Evolutionary conservation across 92 coral and sea anemone genomes (phyloP).

Genomic region (Zoanthus sansibaricus): DNA sequence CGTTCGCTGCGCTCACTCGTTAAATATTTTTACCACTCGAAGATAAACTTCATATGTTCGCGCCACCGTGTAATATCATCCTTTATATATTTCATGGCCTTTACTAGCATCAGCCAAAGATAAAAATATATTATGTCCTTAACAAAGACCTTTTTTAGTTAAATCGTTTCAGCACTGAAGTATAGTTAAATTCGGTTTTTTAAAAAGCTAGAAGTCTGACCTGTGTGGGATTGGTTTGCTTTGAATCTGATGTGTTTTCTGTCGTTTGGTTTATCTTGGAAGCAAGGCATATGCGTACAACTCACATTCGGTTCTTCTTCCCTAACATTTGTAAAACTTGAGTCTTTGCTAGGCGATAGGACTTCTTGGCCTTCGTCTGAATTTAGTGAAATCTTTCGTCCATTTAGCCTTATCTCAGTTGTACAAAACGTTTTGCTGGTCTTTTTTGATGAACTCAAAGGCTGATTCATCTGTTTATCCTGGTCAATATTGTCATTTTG

Average conservation of each 20-base stretch:
- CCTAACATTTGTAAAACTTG: background rate
- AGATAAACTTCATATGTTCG: too few species aligned
- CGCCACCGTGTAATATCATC: too few species aligned
- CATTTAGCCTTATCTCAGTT: slow-evolving; percentile 35
- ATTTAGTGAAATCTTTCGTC: slow-evolving; percentile 32
- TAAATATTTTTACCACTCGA: too few species aligned
- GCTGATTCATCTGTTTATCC: background rate
- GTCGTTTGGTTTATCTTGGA: background rate
- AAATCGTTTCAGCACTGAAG: too few species aligned
- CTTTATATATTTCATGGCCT: too few species aligned
- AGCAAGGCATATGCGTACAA: background rate
- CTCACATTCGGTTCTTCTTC: background rate
- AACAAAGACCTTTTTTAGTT: too few species aligned
- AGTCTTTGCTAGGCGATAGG: background rate
- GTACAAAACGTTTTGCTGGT: background rate
- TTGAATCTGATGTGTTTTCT: slow-evolving; percentile 36
- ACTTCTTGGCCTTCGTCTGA: slow-evolving; percentile 15
- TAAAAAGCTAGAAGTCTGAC: background rate
- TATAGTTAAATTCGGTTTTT: too few species aligned
- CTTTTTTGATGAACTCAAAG: background rate
- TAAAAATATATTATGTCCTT: too few species aligned
- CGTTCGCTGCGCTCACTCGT: too few species aligned
- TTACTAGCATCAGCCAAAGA: too few species aligned
- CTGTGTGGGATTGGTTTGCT: background rate
- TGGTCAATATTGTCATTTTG: slow-evolving; percentile 8